Base-by-base conservation (phyloP, 2,888 invertebrate genomes). In the Acleris emargana region DNA sequence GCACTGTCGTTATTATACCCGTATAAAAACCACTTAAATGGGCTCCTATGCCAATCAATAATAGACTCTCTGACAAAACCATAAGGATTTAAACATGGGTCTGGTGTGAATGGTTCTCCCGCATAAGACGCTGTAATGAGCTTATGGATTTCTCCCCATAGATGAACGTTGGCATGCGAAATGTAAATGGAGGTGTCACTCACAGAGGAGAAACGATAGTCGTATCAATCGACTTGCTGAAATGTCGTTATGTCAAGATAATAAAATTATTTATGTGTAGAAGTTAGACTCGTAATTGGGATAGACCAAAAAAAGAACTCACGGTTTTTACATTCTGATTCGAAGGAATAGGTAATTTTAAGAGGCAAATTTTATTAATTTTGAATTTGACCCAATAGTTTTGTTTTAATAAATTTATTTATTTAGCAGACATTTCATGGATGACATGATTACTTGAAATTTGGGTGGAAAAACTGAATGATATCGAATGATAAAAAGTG, bases 111-210 rank as follows among this genome's bases (percentile, higher is more conserved):
- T 45, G 45, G 45, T 45, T 45, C 16, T 45, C 45, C 55, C 17
- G 47, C 28, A 58, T 28, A 32, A 51, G 42, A 62, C 16, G 45
- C 45, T n/a, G 43, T 62, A 57, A 58, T 58, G 63, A 52, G 63
- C 58, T 52, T 63, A 63, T 58, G 28, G 58, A 58, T 64, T 64
- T 64, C 64, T 64, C 58, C 47, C 47, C 53, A 49, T 58, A 64
- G 61, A 53, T 43, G 43, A 60, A 51, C n/a, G 53, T 5, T 11
- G 45, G 32, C 47, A 54, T 5, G 17, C 22, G 50, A 49, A 20
- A 22, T 59, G 42, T 6, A 59, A 42, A 42, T 16, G 20, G 22
- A 22, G 45, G 28, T 20, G 20, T 1, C 6, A 5, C 49, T 32
- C 32, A 13, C 17, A 32, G 7, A 28, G 7, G n/a, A 17, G 17